Evolutionary conservation across 1,140 invertebrate species (phyloP).

Genomic region (Drosophila sp.): DNA sequence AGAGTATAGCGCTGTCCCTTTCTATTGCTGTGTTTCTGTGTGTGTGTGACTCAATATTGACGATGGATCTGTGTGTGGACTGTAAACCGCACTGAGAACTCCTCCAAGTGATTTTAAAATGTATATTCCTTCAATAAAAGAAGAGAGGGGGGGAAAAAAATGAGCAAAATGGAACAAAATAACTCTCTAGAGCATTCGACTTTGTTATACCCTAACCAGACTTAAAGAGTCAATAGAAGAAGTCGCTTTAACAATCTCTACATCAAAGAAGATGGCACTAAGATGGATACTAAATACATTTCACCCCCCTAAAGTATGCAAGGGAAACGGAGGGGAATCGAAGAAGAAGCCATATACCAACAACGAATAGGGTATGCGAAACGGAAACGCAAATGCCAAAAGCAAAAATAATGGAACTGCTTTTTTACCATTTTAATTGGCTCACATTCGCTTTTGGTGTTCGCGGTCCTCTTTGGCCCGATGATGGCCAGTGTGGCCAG

Average conservation of each 20-base stretch:
- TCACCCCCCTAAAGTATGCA: neutral
- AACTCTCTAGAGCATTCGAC: neutral
- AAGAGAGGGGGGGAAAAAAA: neutral
- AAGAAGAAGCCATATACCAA: no score
- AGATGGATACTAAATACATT: no score
- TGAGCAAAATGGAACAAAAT: neutral
- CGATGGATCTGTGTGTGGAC: slow-evolving; percentile 6
- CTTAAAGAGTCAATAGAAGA: neutral
- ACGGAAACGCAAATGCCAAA: slow-evolving; percentile 7
- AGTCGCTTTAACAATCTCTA: neutral
- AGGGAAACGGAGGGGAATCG: neutral
- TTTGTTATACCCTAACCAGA: neutral
- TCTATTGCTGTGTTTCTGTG: slow-evolving; percentile 7
- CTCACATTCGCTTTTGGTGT: slow-evolving; percentile 37
- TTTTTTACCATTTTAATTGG: slow-evolving; percentile 53
- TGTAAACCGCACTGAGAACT: slow-evolving; percentile 5
- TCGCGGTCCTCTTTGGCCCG: slow-evolving; percentile 27
- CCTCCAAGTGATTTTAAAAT: slow-evolving; percentile 18
- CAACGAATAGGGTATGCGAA: neutral
- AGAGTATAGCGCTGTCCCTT: neutral
- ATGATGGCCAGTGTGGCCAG: slow-evolving; percentile 3
- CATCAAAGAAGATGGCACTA: no score
- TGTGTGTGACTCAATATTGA: slow-evolving; percentile 3
- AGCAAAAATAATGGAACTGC: slow-evolving; percentile 7
- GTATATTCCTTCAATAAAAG: neutral